Percentiles rank a stretch among this genome's conserved stretches.
Conservation (phyloP, 1,140 invertebrate species). For the Leptopilina clavipes region DNA sequence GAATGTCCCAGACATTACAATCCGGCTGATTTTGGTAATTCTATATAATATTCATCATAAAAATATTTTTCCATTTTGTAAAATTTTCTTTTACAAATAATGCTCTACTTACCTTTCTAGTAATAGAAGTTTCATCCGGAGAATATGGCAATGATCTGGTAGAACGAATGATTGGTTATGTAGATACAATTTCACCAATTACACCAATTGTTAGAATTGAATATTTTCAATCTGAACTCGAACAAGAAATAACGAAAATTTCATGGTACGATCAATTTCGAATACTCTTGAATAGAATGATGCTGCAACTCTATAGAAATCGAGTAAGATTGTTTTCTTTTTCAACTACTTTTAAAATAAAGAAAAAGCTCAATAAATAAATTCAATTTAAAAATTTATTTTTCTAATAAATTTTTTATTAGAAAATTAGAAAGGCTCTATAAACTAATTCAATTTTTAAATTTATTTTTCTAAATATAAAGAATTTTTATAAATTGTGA, state of each 20-base stretch:
- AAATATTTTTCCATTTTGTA: background rate
- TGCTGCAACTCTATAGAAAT: conserved; percentile 83
- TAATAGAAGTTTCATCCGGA: conserved; percentile 85
- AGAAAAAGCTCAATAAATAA: no score
- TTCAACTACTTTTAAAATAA: no score
- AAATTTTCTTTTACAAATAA: no score
- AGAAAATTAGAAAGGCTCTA: no score
- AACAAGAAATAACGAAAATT: conserved; percentile 70
- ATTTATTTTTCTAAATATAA: no score
- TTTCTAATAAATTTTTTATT: no score
- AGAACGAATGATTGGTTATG: conserved; percentile 78
- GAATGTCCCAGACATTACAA: conserved; percentile 86
- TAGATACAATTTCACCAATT: conserved; percentile 78
- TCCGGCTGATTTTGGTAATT: conserved; percentile 86
- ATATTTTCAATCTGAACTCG: conserved; percentile 45
- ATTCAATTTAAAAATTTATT: no score
- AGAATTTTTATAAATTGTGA: no score
- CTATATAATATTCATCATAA: background rate
- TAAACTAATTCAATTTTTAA: no score
- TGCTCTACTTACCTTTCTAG: conserved; percentile 72
- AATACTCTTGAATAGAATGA: conserved; percentile 80
- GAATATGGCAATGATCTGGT: conserved; percentile 81
- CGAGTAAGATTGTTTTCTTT: conserved; percentile 73
- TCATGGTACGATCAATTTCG: conserved; percentile 80
- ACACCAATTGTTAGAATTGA: conserved; percentile 68